Evolutionary conservation across 1,140 invertebrate species (phyloP).

Genomic region (Platyura marginata): DNA sequence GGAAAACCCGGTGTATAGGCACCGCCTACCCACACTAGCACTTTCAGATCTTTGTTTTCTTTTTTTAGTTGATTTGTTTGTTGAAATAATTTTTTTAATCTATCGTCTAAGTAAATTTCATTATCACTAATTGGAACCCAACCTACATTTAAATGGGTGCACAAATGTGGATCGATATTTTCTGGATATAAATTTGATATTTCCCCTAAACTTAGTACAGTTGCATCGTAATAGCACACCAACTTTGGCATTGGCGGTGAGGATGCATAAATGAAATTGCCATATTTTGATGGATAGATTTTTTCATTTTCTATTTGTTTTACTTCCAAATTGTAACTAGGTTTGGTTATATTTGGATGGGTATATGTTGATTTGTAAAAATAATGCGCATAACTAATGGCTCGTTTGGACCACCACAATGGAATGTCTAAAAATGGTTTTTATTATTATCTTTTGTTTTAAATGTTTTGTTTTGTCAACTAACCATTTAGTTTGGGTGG

Average conservation of each 20-base stretch:
- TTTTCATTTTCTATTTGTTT: neutral
- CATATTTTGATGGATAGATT: neutral
- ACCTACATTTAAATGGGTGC: slow-evolving; percentile 65
- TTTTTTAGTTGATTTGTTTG: slow-evolving; percentile 38
- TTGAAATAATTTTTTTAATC: slow-evolving; percentile 26
- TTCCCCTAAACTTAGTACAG: slow-evolving; percentile 15
- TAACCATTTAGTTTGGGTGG: neutral
- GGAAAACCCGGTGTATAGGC: slow-evolving; percentile 40
- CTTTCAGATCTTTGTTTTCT: slow-evolving; percentile 46
- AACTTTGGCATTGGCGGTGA: slow-evolving; percentile 12
- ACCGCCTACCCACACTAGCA: slow-evolving; percentile 62
- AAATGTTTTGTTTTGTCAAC: neutral
- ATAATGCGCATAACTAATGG: slow-evolving; percentile 4
- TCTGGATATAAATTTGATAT: slow-evolving; percentile 22
- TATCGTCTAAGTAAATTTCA: slow-evolving; percentile 28
- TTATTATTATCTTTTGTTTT: too few relatives aligned
- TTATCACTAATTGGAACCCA: slow-evolving; percentile 47
- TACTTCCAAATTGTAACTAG: neutral
- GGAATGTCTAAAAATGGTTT: slow-evolving; percentile 5
- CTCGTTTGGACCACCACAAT: slow-evolving; percentile 3
- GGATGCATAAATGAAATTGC: neutral
- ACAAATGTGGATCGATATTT: slow-evolving; percentile 38
- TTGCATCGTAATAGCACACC: slow-evolving; percentile 48
- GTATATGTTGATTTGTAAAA: slow-evolving; percentile 1
- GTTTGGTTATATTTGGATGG: slow-evolving; percentile 2